Conservation (phyloP, 2,113 vertebrate species). For the Anhinga rufa region DNA sequence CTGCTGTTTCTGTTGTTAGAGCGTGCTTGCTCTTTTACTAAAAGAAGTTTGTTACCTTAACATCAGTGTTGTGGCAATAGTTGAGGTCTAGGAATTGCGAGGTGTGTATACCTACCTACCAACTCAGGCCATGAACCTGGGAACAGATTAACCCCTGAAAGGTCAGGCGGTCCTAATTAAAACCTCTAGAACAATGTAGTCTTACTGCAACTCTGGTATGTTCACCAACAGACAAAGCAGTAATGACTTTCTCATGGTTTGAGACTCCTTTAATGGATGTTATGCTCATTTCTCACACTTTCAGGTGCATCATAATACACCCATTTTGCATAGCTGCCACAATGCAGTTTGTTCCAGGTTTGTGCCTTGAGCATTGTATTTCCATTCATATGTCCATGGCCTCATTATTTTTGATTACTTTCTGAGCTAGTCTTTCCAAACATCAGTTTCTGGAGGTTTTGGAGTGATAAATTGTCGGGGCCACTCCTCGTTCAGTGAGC, state of each 20-base stretch:
- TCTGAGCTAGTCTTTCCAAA: background rate
- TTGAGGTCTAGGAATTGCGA: background rate
- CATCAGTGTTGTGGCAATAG: background rate
- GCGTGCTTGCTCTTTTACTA: background rate
- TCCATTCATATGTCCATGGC: background rate
- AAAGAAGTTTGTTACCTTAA: background rate
- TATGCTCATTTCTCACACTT: background rate
- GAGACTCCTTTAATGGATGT: background rate
- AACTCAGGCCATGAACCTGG: background rate
- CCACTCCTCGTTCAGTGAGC: background rate
- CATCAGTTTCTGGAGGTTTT: background rate
- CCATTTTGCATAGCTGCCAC: background rate
- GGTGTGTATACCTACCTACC: background rate
- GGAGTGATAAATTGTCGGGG: background rate
- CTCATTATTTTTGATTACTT: slow-evolving; percentile 25
- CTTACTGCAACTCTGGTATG: background rate
- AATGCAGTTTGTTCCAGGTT: background rate
- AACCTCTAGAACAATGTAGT: background rate
- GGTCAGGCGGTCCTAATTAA: background rate
- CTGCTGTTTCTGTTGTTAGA: background rate
- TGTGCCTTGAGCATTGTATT: background rate
- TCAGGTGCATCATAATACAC: background rate
- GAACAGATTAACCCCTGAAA: background rate
- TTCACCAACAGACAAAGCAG: background rate
- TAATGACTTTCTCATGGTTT: background rate